Evolutionary conservation across 1,140 invertebrate genomes (phyloP).

Genomic region (Liolophura sinensis): DNA sequence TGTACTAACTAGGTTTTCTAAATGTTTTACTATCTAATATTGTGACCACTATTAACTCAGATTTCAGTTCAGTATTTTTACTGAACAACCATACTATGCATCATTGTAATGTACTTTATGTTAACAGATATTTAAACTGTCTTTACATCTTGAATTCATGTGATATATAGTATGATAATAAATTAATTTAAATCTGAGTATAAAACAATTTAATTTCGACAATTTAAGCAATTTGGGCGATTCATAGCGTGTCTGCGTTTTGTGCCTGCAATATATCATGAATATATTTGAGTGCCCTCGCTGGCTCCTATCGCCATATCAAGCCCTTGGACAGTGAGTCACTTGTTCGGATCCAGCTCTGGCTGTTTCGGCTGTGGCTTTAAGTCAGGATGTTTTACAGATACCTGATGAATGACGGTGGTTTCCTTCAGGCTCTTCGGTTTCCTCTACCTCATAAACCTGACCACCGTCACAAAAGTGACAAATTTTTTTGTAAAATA

Average conservation of each 20-base stretch:
- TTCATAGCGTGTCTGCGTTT: conserved; percentile 12
- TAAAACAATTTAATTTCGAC: conserved; percentile 13
- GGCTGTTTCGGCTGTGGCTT: too few species aligned
- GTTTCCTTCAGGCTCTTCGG: too few species aligned
- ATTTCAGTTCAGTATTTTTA: conserved; percentile 20
- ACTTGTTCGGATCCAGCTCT: too few species aligned
- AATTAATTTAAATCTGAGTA: conserved; percentile 12
- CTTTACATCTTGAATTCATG: conserved; percentile 10
- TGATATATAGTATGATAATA: conserved; percentile 20
- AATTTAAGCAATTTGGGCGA: conserved; percentile 13
- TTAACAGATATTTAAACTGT: not conserved
- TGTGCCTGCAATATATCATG: conserved; percentile 14
- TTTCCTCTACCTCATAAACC: not conserved
- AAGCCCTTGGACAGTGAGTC: not conserved
- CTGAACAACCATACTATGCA: not conserved
- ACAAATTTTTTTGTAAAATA: too few species aligned
- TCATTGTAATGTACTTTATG: not conserved
- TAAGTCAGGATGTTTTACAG: too few species aligned
- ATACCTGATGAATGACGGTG: too few species aligned
- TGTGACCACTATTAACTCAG: not conserved
- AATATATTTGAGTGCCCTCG: not conserved
- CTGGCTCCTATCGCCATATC: conserved; percentile 9
- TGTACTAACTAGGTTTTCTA: too few species aligned
- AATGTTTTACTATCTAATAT: too few species aligned
- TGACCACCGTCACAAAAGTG: too few species aligned